These are phyloP conservation scores for Sebastes trivittatus DNA, from an alignment of 2,797 vertebrate genomes.

Conservation along the genomic window DNA sequence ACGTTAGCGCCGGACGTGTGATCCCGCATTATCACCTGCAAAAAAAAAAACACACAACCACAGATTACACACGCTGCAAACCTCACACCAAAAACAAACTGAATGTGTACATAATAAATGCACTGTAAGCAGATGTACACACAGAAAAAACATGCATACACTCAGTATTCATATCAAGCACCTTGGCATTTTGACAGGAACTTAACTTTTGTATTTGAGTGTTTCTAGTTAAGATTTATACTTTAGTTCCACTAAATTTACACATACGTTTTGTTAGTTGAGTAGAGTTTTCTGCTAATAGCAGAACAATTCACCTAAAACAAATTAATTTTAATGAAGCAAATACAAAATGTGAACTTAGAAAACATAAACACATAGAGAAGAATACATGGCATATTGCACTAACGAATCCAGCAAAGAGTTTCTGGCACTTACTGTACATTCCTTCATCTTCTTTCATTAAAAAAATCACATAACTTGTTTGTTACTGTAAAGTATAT, in stretches of 20 bases:
- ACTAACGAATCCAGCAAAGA: neutral
- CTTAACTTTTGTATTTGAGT: neutral
- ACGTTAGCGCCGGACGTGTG: slow-evolving; percentile 66
- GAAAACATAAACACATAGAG: neutral
- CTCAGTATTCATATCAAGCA: neutral
- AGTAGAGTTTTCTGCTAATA: no score
- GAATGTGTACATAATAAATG: neutral
- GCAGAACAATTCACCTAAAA: neutral
- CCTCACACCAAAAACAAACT: neutral
- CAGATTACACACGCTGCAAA: slow-evolving; percentile 21
- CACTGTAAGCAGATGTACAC: neutral
- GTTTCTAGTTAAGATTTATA: neutral
- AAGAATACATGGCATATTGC: neutral
- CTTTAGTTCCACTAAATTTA: neutral
- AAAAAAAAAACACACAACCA: slow-evolving; percentile 24
- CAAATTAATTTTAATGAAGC: neutral
- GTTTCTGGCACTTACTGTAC: slow-evolving; percentile 45
- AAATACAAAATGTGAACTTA: neutral
- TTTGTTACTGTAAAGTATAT: neutral
- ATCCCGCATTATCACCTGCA: slow-evolving; percentile 77
- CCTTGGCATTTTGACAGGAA: neutral
- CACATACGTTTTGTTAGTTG: no score
- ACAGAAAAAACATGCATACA: neutral
- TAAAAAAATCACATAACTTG: neutral
- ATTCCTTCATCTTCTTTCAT: slow-evolving; percentile 36